phyloP scores from a whole-genome alignment of 2,113 vertebrate genomes.

The Irena cyanogastra region DNA sequence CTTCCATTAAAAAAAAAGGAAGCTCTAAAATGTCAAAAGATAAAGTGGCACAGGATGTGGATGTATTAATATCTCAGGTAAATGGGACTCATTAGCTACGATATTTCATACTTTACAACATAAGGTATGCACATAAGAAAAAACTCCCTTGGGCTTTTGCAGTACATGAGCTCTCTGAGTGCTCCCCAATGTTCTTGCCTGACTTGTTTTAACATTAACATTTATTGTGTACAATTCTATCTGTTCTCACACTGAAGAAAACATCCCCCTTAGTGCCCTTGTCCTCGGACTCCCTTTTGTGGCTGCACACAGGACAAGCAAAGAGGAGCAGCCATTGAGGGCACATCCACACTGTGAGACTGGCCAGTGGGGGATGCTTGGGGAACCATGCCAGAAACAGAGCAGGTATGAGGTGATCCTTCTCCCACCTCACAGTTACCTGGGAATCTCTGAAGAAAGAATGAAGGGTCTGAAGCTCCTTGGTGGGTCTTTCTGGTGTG shows the following conservation, averaged over 20 bases:
- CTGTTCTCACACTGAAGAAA: not conserved
- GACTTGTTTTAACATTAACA: not conserved
- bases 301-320: not conserved
- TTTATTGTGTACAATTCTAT: not conserved
- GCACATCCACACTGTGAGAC: not conserved
- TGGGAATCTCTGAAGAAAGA: not conserved
- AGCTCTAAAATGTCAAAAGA: conserved; percentile 40
- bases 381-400: not conserved
- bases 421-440: not conserved
- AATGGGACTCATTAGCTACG: conserved; percentile 49
- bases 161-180: not conserved
- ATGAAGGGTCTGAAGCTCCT: not conserved
- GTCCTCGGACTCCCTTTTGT: not conserved
- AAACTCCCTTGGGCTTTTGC: conserved; percentile 28
- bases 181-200: not conserved
- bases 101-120: conserved; percentile 40
- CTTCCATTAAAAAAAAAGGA: not conserved
- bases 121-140: conserved; percentile 39
- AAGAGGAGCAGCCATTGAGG: not conserved
- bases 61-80: conserved; percentile 46
- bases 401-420: not conserved
- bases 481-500: not conserved
- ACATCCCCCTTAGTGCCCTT: not conserved
- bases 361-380: fast-evolving
- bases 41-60: conserved; percentile 48